Conservation (phyloP, 2,797 vertebrate species). For the Phataginus tetradactyla region DNA sequence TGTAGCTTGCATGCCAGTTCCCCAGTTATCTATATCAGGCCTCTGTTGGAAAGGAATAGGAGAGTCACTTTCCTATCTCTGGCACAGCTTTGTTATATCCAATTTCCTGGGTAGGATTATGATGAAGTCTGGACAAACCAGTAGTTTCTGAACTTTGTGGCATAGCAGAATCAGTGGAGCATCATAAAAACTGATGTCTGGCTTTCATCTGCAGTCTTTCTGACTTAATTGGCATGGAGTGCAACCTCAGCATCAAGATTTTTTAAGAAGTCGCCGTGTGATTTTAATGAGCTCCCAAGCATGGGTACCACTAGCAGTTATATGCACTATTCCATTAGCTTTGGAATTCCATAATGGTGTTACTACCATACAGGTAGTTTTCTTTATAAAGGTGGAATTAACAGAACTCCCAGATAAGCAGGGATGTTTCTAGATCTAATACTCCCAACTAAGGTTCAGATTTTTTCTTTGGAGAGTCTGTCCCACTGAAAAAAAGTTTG, state of each 20-base stretch:
- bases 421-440: background rate
- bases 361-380: background rate
- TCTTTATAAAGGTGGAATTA: background rate
- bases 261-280: background rate
- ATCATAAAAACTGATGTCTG: background rate
- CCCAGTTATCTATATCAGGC: background rate
- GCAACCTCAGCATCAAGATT: background rate
- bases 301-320: background rate
- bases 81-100: background rate
- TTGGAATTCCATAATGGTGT: background rate
- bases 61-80: background rate
- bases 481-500: background rate
- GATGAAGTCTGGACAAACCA: background rate
- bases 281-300: background rate
- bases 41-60: conserved; percentile 43
- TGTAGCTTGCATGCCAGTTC: background rate
- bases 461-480: background rate
- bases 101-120: background rate
- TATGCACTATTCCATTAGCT: background rate
- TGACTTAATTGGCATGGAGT: background rate
- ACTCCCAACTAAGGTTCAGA: background rate
- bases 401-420: background rate
- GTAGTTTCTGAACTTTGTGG: background rate
- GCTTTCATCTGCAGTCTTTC: background rate
- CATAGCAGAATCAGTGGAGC: background rate